phyloP scores from a whole-genome alignment of 2,888 invertebrate species.

The Archips xylosteana region DNA sequence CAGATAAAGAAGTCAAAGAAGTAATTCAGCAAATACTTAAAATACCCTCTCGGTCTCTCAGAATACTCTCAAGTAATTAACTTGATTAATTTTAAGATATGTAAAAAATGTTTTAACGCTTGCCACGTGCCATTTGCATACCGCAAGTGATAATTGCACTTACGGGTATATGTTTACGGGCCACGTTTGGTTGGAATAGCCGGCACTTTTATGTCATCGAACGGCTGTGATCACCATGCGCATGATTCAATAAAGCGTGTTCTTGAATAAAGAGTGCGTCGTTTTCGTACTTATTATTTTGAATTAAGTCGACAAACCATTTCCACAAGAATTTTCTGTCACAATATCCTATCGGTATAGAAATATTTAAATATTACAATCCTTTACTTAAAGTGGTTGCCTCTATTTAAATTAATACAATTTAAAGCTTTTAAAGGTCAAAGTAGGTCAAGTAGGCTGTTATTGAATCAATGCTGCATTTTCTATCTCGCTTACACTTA shows the following conservation, averaged over 20 bases:
- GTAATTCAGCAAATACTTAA: constrained; percentile 39
- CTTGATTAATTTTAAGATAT: constrained; percentile 50
- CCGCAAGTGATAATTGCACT: constrained; percentile 46
- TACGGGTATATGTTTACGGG: constrained; percentile 49
- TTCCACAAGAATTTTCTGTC: too few relatives aligned
- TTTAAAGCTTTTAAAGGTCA: too few relatives aligned
- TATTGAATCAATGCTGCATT: too few relatives aligned
- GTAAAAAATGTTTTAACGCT: constrained; percentile 48
- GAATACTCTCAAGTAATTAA: constrained; percentile 50
- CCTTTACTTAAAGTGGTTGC: too few relatives aligned
- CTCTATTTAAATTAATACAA: too few relatives aligned
- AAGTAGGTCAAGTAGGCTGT: too few relatives aligned
- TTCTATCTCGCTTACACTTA: too few relatives aligned
- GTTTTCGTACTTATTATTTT: neutral
- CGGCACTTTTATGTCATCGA: constrained; percentile 75
- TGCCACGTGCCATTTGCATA: constrained; percentile 67
- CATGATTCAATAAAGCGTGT: constrained; percentile 48
- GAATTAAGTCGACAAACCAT: too few relatives aligned
- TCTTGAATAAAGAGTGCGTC: constrained; percentile 43
- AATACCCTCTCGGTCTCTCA: constrained; percentile 20
- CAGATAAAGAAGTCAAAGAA: constrained; percentile 18
- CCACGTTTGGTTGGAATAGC: constrained; percentile 55
- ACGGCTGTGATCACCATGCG: constrained; percentile 49
- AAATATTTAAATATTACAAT: too few relatives aligned
- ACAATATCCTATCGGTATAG: too few relatives aligned